These are phyloP conservation scores for Palloptera scutellata DNA, from an alignment of 2,888 invertebrate genomes.

Conservation along the genomic window DNA sequence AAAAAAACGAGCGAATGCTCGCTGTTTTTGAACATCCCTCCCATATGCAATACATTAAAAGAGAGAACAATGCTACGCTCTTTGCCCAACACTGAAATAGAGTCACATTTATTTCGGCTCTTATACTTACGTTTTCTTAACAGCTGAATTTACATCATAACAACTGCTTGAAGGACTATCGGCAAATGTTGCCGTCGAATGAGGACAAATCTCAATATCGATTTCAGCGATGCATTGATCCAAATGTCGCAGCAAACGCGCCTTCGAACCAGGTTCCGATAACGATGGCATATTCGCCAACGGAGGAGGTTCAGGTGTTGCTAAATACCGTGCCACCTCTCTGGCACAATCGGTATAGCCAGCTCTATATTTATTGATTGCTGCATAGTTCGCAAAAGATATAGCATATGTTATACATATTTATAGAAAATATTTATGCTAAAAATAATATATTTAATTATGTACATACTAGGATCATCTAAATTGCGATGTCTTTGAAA, in stretches of 20 bases:
- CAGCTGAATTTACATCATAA: constrained; percentile 50
- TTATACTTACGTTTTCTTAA: constrained; percentile 46
- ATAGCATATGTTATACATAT: background rate
- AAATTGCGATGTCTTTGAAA: constrained; percentile 78
- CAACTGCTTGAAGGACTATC: constrained; percentile 60
- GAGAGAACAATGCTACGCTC: too few relatives aligned
- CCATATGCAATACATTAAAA: too few relatives aligned
- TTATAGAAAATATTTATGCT: background rate
- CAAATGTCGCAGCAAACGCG: constrained; percentile 68
- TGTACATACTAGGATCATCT: constrained; percentile 68
- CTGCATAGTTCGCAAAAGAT: constrained; percentile 36
- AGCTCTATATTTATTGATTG: constrained; percentile 65
- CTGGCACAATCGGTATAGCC: constrained; percentile 73
- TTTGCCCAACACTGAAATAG: too few relatives aligned
- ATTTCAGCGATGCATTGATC: constrained; percentile 71
- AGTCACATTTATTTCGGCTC: too few relatives aligned
- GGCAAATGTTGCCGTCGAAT: constrained; percentile 50
- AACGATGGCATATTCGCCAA: constrained; percentile 64
- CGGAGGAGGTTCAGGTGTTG: constrained; percentile 63
- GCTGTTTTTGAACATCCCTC: too few relatives aligned
- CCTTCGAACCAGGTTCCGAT: constrained; percentile 68
- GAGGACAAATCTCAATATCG: constrained; percentile 68
- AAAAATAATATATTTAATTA: background rate
- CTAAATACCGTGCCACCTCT: constrained; percentile 66
- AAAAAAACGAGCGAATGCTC: too few relatives aligned